Conservation (phyloP, 2,888 invertebrate genomes). For the Luperina testacea region DNA sequence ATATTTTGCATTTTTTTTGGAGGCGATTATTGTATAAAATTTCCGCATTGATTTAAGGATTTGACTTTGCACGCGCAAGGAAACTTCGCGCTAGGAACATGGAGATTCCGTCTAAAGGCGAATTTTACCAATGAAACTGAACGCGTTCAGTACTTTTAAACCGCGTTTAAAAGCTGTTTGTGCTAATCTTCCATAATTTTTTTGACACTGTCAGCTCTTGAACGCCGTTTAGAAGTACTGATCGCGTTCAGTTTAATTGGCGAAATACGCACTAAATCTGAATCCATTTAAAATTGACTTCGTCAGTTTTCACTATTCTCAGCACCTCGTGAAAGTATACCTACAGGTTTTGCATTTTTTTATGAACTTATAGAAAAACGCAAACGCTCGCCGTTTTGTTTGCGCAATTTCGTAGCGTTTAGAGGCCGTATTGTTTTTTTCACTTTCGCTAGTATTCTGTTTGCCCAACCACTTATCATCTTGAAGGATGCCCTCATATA, state of each 20-base stretch:
- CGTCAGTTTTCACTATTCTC: background rate
- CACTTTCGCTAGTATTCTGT: background rate
- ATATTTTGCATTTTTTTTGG: background rate
- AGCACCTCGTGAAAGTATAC: constrained; percentile 26
- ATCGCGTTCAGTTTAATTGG: background rate
- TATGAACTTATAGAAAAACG: background rate
- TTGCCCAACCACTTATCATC: background rate
- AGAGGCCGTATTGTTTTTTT: background rate
- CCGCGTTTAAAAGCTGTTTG: background rate
- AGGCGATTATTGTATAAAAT: background rate
- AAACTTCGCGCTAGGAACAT: background rate
- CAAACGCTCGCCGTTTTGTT: background rate
- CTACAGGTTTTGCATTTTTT: background rate
- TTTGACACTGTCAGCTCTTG: background rate
- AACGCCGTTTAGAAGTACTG: background rate
- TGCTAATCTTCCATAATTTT: background rate
- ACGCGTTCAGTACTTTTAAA: background rate
- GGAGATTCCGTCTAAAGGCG: background rate
- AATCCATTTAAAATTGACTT: background rate
- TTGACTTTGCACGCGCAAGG: background rate
- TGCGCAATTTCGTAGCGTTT: background rate
- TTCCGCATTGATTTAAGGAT: too few species aligned
- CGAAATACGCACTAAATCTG: background rate
- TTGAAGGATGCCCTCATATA: background rate
- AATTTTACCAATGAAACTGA: background rate